A percentile compares a stretch with the other conserved stretches of the same genome.
phyloP scores from a whole-genome alignment of 2,797 vertebrate genomes.

The Poecile montanus region DNA sequence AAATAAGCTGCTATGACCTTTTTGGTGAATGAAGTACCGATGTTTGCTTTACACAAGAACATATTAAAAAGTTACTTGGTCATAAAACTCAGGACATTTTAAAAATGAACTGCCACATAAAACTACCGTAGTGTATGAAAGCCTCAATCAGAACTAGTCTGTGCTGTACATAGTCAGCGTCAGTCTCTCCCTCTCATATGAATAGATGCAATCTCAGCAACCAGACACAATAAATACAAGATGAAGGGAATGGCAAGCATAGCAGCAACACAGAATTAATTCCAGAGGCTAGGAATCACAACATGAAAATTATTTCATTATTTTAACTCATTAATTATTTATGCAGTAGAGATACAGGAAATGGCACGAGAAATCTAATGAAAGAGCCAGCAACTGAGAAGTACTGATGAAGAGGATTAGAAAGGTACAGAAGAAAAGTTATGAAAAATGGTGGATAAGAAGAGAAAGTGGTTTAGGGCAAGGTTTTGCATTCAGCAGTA shows the following conservation, averaged over 20 bases:
- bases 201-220: slow-evolving; percentile 64
- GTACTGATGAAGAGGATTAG: background rate
- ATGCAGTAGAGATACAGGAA: background rate
- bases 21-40: background rate
- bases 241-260: slow-evolving; percentile 55
- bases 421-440: background rate
- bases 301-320: slow-evolving; percentile 48
- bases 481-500: background rate
- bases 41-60: background rate
- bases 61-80: slow-evolving; percentile 36
- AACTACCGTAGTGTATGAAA: slow-evolving; percentile 1
- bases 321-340: slow-evolving; percentile 55
- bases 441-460: background rate
- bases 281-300: slow-evolving; percentile 60
- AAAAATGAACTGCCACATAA: slow-evolving; percentile 2
- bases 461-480: background rate
- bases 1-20: slow-evolving; percentile 35
- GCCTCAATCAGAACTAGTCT: slow-evolving; percentile 11
- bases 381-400: background rate
- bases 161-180: background rate
- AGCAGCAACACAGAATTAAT: slow-evolving; percentile 60
- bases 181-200: slow-evolving; percentile 24
- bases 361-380: background rate
- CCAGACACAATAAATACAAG: slow-evolving; percentile 60
- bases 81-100: slow-evolving; percentile 37